These are phyloP conservation scores for Anser brachyrhynchus DNA, from an alignment of 2,113 vertebrate genomes.

Conservation along the genomic window DNA sequence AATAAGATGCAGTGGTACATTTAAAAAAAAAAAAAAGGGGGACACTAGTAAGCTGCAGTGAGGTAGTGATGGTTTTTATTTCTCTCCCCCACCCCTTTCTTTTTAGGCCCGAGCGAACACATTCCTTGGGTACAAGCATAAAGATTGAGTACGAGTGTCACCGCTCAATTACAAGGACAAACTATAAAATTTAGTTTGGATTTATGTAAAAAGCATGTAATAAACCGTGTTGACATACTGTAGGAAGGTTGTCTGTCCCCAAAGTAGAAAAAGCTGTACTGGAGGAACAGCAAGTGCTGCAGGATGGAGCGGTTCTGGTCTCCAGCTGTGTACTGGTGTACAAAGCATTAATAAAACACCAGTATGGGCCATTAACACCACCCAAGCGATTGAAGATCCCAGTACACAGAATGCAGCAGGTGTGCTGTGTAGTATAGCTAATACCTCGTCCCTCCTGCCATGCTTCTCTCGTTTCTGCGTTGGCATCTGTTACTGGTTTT, in stretches of 20 bases:
- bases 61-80: not conserved
- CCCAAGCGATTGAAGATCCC: fast-evolving
- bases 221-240: not conserved
- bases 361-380: fast-evolving
- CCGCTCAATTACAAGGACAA: not conserved
- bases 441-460: fast-evolving
- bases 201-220: constrained; percentile 20
- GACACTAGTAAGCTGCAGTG: fast-evolving
- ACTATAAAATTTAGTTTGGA: not conserved
- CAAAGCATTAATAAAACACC: not conserved
- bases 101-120: constrained; percentile 57
- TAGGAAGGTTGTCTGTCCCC: not conserved
- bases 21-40: too few species aligned
- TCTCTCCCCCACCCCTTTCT: not conserved
- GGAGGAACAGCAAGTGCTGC: not conserved
- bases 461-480: fast-evolving
- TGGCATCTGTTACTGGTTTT: fast-evolving
- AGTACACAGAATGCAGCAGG: too few species aligned
- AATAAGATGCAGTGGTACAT: not conserved
- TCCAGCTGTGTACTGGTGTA: fast-evolving
- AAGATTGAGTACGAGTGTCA: not conserved
- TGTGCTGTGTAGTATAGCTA: fast-evolving
- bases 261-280: not conserved
- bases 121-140: constrained; percentile 30
- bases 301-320: not conserved